phyloP scores from a whole-genome alignment of 1,140 invertebrate genomes.

The Trypoxylus dichotomus region DNA sequence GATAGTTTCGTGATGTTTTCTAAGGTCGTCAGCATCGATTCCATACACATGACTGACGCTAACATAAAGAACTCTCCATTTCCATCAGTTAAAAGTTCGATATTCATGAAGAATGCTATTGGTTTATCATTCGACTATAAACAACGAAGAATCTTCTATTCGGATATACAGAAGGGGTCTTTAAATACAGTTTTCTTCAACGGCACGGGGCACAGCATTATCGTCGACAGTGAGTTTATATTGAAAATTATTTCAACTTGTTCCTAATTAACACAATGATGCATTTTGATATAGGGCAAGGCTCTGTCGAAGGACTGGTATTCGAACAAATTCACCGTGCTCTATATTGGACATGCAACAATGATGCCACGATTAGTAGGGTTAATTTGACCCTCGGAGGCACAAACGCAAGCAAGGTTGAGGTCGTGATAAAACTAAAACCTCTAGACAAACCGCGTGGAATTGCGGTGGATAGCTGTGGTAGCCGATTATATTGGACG shows the following conservation, averaged over 20 bases:
- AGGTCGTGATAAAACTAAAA: conserved; percentile 68
- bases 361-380: conserved; percentile 72
- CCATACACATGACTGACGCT: conserved; percentile 71
- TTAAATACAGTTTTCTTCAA: conserved; percentile 86
- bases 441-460: conserved; percentile 78
- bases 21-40: conserved; percentile 72
- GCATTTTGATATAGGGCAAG: conserved; percentile 59
- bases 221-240: conserved; percentile 61
- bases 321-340: conserved; percentile 67
- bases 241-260: background rate
- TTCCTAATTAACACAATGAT: background rate
- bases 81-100: conserved; percentile 69
- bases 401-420: conserved; percentile 54
- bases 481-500: conserved; percentile 74
- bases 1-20: conserved; percentile 78
- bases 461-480: conserved; percentile 80
- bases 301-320: conserved; percentile 81
- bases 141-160: conserved; percentile 75
- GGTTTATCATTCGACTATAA: conserved; percentile 80
- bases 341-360: conserved; percentile 86
- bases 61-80: conserved; percentile 75
- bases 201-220: conserved; percentile 68
- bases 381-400: conserved; percentile 56
- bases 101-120: conserved; percentile 80
- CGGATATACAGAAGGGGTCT: conserved; percentile 81